A percentile compares a stretch with the other conserved stretches of the same genome.
These are phyloP conservation scores for Dendrolimus kikuchii DNA, from an alignment of 1,140 invertebrate genomes.

Conservation along the genomic window DNA sequence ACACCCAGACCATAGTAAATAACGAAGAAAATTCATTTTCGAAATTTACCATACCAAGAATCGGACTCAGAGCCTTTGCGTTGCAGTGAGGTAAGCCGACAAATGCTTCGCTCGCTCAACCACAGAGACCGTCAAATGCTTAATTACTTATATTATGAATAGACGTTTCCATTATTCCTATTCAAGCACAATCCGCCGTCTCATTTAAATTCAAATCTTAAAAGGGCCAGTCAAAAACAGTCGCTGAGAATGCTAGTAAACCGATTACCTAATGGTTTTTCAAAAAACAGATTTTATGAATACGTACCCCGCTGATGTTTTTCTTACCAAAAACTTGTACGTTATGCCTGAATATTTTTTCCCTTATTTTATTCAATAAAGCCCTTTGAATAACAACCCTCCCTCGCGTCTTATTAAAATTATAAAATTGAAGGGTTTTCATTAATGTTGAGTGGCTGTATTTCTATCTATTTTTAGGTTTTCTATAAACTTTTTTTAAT, in stretches of 20 bases:
- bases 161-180: too few relatives aligned
- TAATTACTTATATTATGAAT: too few relatives aligned
- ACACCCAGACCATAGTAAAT: too few relatives aligned
- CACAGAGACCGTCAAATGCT: too few relatives aligned
- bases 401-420: conserved; percentile 31
- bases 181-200: too few relatives aligned
- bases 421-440: conserved; percentile 32
- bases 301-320: conserved; percentile 30
- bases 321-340: conserved; percentile 25
- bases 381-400: conserved; percentile 41
- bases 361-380: conserved; percentile 36
- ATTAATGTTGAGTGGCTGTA: conserved; percentile 17
- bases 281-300: conserved; percentile 25
- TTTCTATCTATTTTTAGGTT: conserved; percentile 12
- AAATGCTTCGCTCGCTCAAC: too few relatives aligned
- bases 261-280: conserved; percentile 21
- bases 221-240: conserved; percentile 9
- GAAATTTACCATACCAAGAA: too few relatives aligned
- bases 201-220: background rate
- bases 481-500: background rate
- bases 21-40: too few relatives aligned
- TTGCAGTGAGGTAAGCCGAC: too few relatives aligned
- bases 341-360: conserved; percentile 28
- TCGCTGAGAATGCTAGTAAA: conserved; percentile 7
- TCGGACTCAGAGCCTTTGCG: too few relatives aligned